These are phyloP conservation scores for Deroptyus accipitrinus DNA, from an alignment of 2,113 vertebrate genomes.

Conservation along the genomic window DNA sequence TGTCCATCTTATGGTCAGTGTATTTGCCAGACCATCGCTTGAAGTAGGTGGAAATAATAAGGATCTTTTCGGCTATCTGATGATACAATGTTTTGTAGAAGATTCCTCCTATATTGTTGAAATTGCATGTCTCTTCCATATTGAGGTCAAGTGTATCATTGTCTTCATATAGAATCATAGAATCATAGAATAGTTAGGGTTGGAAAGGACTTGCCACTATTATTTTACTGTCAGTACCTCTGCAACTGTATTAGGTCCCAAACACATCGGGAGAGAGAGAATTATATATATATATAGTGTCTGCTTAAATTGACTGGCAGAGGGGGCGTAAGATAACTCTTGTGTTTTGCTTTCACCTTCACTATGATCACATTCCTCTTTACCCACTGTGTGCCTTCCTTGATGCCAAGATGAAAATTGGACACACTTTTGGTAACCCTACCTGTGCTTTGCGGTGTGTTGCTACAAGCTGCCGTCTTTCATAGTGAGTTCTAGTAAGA, in stretches of 20 bases:
- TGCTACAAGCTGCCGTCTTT: neutral
- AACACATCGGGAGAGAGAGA: neutral
- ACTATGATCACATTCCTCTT: neutral
- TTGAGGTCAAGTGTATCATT: neutral
- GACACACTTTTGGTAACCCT: neutral
- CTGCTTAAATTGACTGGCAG: neutral
- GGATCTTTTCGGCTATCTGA: neutral
- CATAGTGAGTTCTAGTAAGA: neutral
- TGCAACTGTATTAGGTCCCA: neutral
- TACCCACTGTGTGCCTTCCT: neutral
- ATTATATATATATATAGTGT: neutral
- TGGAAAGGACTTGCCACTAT: neutral
- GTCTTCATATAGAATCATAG: neutral
- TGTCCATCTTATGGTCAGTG: neutral
- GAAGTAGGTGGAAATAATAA: neutral
- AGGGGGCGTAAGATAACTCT: fast-evolving
- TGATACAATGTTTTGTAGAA: neutral
- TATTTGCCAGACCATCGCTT: neutral
- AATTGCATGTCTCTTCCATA: neutral
- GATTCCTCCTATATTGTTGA: neutral
- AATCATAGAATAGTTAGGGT: too few species aligned
- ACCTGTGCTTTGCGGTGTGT: neutral
- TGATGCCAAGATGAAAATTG: neutral
- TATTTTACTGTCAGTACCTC: neutral
- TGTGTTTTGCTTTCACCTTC: neutral